These are phyloP conservation scores for Drosophila teissieri DNA, from an alignment of 1,140 invertebrate genomes.

Conservation along the genomic window DNA sequence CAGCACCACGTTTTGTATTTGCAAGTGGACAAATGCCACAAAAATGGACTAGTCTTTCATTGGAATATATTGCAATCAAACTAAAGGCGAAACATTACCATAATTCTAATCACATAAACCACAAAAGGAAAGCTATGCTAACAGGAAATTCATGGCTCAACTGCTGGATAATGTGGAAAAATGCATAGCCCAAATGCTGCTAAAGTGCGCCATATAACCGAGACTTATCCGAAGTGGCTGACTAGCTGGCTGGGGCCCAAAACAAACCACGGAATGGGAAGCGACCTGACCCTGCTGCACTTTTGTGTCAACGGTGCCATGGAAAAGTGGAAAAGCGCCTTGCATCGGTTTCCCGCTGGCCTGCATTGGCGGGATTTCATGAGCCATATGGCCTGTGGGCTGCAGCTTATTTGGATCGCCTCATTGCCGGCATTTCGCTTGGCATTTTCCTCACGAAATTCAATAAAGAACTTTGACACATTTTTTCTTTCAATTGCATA, in stretches of 20 bases:
- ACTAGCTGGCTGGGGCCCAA: background rate
- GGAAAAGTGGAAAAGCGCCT: background rate
- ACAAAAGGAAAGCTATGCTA: background rate
- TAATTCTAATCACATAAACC: too few relatives aligned
- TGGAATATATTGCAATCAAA: background rate
- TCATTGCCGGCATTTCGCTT: conserved; percentile 44
- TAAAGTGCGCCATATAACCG: conserved; percentile 21
- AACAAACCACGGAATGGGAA: background rate
- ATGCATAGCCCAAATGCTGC: conserved; percentile 1
- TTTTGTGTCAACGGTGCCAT: background rate
- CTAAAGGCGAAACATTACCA: too few relatives aligned
- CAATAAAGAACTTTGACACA: conserved; percentile 53
- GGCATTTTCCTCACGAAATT: conserved; percentile 65
- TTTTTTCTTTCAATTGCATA: background rate
- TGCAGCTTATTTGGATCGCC: conserved; percentile 14
- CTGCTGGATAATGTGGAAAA: background rate
- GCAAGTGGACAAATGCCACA: too few relatives aligned
- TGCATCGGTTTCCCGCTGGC: conserved; percentile 3
- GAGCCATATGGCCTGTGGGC: conserved; percentile 50
- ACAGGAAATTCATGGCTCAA: background rate
- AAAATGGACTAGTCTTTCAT: background rate
- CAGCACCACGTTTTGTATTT: too few relatives aligned
- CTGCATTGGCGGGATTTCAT: conserved; percentile 24
- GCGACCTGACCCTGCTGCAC: background rate
- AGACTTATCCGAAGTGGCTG: background rate